These are phyloP conservation scores for Muraenolepis orangiensis DNA, from an alignment of 2,797 vertebrate genomes.

Conservation along the genomic window DNA sequence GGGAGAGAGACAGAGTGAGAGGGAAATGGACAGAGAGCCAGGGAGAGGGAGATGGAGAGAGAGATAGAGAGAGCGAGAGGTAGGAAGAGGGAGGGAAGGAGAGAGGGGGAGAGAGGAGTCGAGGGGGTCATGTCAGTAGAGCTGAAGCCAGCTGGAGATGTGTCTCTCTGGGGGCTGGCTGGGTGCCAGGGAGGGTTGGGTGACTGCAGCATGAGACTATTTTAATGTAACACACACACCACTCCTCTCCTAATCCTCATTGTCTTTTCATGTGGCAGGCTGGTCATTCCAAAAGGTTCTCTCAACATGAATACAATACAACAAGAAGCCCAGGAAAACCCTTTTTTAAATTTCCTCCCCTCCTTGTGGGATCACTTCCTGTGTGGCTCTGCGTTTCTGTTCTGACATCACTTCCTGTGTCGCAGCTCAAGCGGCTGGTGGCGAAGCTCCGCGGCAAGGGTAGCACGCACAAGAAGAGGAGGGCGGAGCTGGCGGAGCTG, in stretches of 20 bases:
- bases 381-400: conserved; percentile 8
- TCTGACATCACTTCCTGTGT: background rate
- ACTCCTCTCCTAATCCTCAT: background rate
- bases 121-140: conserved; percentile 58
- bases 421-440: conserved; percentile 91
- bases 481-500: conserved; percentile 84
- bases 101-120: too few relatives aligned
- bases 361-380: background rate
- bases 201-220: conserved; percentile 73
- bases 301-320: background rate
- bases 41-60: background rate
- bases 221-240: conserved; percentile 53
- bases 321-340: background rate
- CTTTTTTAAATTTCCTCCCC: background rate
- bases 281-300: background rate
- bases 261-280: background rate
- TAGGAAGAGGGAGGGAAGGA: conserved; percentile 39
- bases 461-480: conserved; percentile 86
- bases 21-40: too few relatives aligned
- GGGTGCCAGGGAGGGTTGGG: conserved; percentile 68
- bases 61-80: conserved; percentile 46
- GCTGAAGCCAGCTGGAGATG: conserved; percentile 76
- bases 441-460: conserved; percentile 87
- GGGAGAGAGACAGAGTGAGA: background rate
- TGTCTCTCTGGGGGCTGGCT: conserved; percentile 74